Evolutionary conservation across 1,140 invertebrate species (phyloP), one percentile per base, ranked within the genome.

Genomic region (Leguminivora glycinivorella): DNA sequence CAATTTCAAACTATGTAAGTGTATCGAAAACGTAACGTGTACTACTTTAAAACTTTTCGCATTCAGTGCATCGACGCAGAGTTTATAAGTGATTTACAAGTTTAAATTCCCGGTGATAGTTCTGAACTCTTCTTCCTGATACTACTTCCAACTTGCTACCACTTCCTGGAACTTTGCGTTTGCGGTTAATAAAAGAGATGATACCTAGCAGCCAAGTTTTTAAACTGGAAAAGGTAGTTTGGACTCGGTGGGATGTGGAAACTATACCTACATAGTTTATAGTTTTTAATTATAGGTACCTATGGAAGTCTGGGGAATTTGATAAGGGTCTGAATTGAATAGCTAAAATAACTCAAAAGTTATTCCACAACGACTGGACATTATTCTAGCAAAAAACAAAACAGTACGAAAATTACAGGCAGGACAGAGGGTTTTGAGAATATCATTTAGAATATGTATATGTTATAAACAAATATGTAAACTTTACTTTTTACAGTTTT

Each of bases 61-160:
- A 19, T 22, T 52, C 47, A 52, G 47, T 17, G n/a, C 19, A 52
- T 52, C 47, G 19, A 52, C 19, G 19, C 14, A 52, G 22, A 47
- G 4, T 47, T 47, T 47, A 47, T 19, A 47, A 52, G 19, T 52
- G 47, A 52, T 52, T 52, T 52, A 52, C 17, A 52, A 52, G 4
- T 52, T 52, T 52, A 10, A 52, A 52, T 52, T 52, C 19, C 47
- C n/a, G 17, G 19, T 52, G 47, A 52, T 52, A 52, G 47, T 52
- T 22, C 43, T 22, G 47, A 52, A 52, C 47, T 9, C 43, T 47
- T 47, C 47, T 52, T n/a, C n/a, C n/a, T 22, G 47, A 52, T n/a
- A n/a, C n/a, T n/a, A n/a, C n/a, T n/a, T n/a, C n/a, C n/a, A 52
- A 52, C 47, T 52, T n/a, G 6, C 47, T 22, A 19, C 19, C 19